phyloP scores from a whole-genome alignment of 2,797 vertebrate genomes.

The Lateolabrax maculatus region DNA sequence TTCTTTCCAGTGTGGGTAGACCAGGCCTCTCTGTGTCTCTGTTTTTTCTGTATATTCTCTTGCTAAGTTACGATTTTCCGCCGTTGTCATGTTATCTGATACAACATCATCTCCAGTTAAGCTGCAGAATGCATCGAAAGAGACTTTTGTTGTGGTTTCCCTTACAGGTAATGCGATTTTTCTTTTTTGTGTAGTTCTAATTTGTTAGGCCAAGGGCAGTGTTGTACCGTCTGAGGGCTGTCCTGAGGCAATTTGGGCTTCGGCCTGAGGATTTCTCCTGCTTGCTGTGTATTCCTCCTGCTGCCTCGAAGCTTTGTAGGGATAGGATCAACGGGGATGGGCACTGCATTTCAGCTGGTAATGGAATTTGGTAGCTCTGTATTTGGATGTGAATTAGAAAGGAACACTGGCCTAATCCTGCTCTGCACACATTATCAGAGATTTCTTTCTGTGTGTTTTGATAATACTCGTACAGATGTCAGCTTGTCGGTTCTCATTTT shows the following conservation, averaged over 20 bases:
- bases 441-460: background rate
- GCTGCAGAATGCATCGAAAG: constrained; percentile 19
- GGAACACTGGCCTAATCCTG: constrained; percentile 12
- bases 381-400: constrained; percentile 35
- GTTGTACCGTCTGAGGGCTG: constrained; percentile 63
- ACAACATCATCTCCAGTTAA: constrained; percentile 40
- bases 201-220: constrained; percentile 64
- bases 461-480: constrained; percentile 18
- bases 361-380: constrained; percentile 24
- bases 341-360: constrained; percentile 24
- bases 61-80: constrained; percentile 38
- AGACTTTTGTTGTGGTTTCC: constrained; percentile 40
- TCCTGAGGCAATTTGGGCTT: constrained; percentile 64
- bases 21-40: constrained; percentile 1
- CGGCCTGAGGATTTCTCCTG: constrained; percentile 44
- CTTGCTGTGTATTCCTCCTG: constrained; percentile 36
- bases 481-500: background rate
- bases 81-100: constrained; percentile 39
- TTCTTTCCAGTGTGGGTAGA: background rate
- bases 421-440: constrained; percentile 11
- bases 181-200: constrained; percentile 49
- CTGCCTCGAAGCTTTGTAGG: constrained; percentile 35
- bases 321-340: background rate
- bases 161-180: constrained; percentile 44
- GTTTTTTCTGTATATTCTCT: constrained; percentile 17